These are phyloP conservation scores for Ennomos quercinarius DNA, from an alignment of 2,888 invertebrate genomes.

Conservation along the genomic window DNA sequence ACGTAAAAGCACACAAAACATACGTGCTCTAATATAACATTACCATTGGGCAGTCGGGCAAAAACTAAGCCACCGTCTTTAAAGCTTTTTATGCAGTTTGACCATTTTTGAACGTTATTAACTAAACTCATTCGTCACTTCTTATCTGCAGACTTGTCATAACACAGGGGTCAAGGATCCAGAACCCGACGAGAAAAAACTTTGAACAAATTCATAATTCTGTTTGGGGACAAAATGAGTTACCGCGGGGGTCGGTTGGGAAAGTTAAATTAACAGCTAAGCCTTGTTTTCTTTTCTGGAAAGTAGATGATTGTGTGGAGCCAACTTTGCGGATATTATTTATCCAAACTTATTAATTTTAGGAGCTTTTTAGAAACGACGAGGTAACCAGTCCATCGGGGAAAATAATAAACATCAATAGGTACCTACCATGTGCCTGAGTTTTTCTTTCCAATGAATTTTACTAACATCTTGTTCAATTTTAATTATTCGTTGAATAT, in stretches of 20 bases:
- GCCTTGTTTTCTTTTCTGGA: conserved; percentile 27
- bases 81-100: not conserved
- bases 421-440: too few species aligned
- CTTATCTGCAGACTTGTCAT: conserved; percentile 20
- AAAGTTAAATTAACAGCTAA: conserved; percentile 60
- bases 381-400: too few species aligned
- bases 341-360: conserved; percentile 22
- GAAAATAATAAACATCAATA: too few species aligned
- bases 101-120: conserved; percentile 1
- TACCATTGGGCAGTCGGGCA: too few species aligned
- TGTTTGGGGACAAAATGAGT: conserved; percentile 54
- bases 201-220: conserved; percentile 62
- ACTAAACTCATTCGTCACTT: conserved; percentile 8
- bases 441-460: too few species aligned
- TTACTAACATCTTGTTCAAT: too few species aligned
- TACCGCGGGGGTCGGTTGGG: conserved; percentile 51
- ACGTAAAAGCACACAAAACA: too few species aligned
- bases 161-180: conserved; percentile 25
- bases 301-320: conserved; percentile 19
- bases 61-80: too few species aligned
- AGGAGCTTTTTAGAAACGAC: too few species aligned
- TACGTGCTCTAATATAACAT: too few species aligned
- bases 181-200: conserved; percentile 43
- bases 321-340: conserved; percentile 36
- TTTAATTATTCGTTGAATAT: too few species aligned